Conservation (phyloP, 2,797 vertebrate genomes). For the Varecia variegata region DNA sequence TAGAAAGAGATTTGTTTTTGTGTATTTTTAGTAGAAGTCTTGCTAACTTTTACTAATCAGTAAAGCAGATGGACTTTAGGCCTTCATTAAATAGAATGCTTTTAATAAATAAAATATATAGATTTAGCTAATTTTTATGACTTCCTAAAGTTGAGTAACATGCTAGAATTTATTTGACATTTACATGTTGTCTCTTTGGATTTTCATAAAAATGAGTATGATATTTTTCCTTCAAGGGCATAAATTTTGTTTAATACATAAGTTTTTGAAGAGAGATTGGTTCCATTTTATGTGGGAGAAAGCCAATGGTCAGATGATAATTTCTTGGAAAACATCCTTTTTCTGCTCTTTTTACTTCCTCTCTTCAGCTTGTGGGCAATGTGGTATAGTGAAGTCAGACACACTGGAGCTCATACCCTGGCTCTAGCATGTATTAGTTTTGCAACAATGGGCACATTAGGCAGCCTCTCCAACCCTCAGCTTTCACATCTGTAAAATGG, state of each 20-base stretch:
- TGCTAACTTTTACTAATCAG: background rate
- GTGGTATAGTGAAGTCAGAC: background rate
- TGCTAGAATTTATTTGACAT: background rate
- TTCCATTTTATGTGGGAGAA: background rate
- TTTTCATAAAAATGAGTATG: background rate
- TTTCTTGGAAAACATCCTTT: background rate
- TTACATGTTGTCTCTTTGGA: background rate
- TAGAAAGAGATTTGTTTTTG: background rate
- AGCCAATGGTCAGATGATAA: background rate
- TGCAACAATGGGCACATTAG: background rate
- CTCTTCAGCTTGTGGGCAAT: background rate
- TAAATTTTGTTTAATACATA: background rate
- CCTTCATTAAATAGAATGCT: background rate
- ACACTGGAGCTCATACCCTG: background rate
- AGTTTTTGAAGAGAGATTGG: background rate
- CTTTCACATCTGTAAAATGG: conserved; percentile 20
- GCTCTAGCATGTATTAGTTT: background rate
- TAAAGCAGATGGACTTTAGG: background rate
- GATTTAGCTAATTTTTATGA: background rate
- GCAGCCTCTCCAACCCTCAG: background rate
- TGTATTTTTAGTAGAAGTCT: background rate
- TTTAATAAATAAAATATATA: background rate
- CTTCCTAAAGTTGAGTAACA: background rate
- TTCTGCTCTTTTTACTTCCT: background rate
- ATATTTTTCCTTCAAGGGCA: background rate